phyloP scores from a whole-genome alignment of 2,888 invertebrate genomes.

The Tenthredo livida region DNA sequence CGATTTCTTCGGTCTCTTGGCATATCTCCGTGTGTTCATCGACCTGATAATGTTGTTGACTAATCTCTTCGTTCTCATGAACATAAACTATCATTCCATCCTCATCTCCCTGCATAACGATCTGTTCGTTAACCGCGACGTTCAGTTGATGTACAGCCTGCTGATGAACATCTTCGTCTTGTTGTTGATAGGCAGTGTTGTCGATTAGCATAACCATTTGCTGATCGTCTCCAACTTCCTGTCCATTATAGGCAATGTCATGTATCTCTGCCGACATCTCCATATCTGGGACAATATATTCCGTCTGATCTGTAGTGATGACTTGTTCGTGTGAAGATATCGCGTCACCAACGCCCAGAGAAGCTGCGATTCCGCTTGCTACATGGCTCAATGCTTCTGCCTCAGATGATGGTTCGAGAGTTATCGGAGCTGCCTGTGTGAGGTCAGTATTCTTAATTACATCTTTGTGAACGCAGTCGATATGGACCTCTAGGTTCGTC shows the following conservation, averaged over 20 bases:
- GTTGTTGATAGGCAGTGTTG: slow-evolving; percentile 67
- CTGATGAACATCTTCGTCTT: slow-evolving; percentile 58
- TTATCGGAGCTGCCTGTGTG: slow-evolving; percentile 61
- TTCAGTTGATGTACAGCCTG: slow-evolving; percentile 71
- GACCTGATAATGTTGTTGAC: slow-evolving; percentile 63
- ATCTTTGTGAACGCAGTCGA: slow-evolving; percentile 84
- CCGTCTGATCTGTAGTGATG: slow-evolving; percentile 61
- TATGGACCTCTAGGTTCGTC: slow-evolving; percentile 86
- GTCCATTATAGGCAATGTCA: slow-evolving; percentile 72
- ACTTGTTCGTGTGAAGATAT: slow-evolving; percentile 82
- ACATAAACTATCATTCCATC: slow-evolving; percentile 75
- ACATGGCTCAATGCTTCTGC: slow-evolving; percentile 81
- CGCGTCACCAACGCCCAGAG: slow-evolving; percentile 80
- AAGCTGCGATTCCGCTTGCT: slow-evolving; percentile 81
- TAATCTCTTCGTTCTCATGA: slow-evolving; percentile 68
- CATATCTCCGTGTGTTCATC: slow-evolving; percentile 56
- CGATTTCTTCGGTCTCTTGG: slow-evolving; percentile 69
- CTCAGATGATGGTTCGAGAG: slow-evolving; percentile 80
- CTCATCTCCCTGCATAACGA: slow-evolving; percentile 72
- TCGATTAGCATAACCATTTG: slow-evolving; percentile 76
- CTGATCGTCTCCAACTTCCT: slow-evolving; percentile 73
- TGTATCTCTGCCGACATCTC: slow-evolving; percentile 61
- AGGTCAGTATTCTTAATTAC: slow-evolving; percentile 70
- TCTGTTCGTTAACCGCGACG: slow-evolving; percentile 70
- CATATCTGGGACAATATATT: slow-evolving; percentile 70